A percentile compares a stretch with the other conserved stretches of the same genome.
These are phyloP conservation scores for Ametastegia equiseti DNA, from an alignment of 2,888 invertebrate genomes.

Conservation along the genomic window DNA sequence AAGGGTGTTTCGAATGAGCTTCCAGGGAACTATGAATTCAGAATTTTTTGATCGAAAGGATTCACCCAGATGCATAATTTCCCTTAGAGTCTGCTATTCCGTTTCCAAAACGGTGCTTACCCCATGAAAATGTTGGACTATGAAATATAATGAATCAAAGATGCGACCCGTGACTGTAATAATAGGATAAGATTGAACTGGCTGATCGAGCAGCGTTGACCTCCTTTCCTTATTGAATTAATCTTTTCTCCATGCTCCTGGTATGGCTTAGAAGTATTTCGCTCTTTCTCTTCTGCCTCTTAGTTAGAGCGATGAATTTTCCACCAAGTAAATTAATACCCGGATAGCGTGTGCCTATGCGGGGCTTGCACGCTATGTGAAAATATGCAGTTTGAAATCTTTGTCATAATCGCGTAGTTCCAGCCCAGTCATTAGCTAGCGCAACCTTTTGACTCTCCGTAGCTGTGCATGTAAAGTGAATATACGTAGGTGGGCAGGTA, in stretches of 20 bases:
- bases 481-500: neutral
- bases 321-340: conserved; percentile 29
- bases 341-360: conserved; percentile 30
- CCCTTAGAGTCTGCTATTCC: too few relatives aligned
- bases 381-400: conserved; percentile 35
- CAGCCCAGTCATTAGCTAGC: conserved; percentile 23
- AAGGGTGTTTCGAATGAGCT: neutral
- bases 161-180: neutral
- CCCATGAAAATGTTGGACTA: too few relatives aligned
- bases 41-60: neutral
- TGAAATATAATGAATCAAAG: neutral
- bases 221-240: conserved; percentile 32
- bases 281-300: neutral
- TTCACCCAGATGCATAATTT: too few relatives aligned
- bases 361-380: conserved; percentile 24
- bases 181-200: conserved; percentile 6
- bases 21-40: neutral
- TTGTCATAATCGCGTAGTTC: conserved; percentile 39
- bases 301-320: conserved; percentile 30
- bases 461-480: neutral
- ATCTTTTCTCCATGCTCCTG: conserved; percentile 17
- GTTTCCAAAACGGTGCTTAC: too few relatives aligned
- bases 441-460: conserved; percentile 33
- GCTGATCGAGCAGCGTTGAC: conserved; percentile 31
- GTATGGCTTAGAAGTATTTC: neutral